A percentile compares a stretch with the other conserved stretches of the same genome.
Evolutionary conservation across 2,797 vertebrate species (phyloP).

Genomic region (Ctenosaura bakeri): DNA sequence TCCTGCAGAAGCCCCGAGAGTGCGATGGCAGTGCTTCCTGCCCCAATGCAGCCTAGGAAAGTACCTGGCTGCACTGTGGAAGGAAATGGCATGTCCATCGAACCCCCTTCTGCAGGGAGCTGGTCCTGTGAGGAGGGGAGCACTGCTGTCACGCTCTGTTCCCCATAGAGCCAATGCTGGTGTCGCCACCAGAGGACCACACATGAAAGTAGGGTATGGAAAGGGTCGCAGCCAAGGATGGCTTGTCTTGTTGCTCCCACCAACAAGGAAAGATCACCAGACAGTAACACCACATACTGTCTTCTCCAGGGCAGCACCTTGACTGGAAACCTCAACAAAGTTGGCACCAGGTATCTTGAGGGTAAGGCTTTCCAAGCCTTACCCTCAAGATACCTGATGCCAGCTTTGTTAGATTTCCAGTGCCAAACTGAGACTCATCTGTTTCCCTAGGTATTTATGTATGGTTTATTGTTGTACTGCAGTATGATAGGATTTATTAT

Average conservation of each 20-base stretch:
- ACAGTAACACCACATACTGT: background rate
- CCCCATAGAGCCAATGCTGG: no score
- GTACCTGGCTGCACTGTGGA: no score
- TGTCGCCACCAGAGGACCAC: no score
- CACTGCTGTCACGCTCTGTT: no score
- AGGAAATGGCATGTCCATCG: no score
- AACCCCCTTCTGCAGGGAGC: no score
- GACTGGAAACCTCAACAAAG: background rate
- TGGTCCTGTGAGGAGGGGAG: no score
- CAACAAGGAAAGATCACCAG: background rate
- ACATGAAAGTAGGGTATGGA: no score
- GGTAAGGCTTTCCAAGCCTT: no score
- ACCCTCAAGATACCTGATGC: background rate
- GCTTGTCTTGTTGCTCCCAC: background rate
- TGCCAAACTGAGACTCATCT: background rate
- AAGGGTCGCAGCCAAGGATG: background rate
- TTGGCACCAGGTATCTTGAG: background rate
- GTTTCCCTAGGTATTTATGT: background rate
- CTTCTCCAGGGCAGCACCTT: background rate
- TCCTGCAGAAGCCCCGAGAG: no score
- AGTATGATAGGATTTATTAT: background rate
- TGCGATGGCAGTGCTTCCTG: no score
- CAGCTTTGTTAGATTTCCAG: background rate
- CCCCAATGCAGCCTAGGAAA: no score
- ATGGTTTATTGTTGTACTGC: background rate